These are phyloP conservation scores for Temnothorax ravouxi DNA, from an alignment of 2,888 invertebrate genomes.

Conservation along the genomic window DNA sequence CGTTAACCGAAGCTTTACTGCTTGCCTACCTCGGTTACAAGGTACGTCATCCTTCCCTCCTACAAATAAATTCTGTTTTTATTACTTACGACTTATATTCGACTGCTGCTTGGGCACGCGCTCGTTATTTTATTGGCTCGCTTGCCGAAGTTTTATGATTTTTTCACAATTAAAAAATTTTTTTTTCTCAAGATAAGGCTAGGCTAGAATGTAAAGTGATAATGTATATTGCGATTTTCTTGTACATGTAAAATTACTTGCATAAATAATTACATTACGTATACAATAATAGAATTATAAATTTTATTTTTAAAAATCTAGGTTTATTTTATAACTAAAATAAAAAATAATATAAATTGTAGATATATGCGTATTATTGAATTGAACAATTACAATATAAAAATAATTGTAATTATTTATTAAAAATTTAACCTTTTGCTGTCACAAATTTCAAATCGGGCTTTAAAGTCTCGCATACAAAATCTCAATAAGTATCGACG, in stretches of 20 bases:
- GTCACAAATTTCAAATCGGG: no score
- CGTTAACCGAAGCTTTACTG: conserved; percentile 96
- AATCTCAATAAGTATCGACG: no score
- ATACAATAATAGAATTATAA: no score
- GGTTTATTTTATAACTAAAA: no score
- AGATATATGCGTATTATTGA: no score
- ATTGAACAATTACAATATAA: no score
- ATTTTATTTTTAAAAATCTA: no score
- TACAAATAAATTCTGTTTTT: not conserved
- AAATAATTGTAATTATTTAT: no score
- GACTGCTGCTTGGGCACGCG: not conserved
- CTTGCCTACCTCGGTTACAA: conserved; percentile 99
- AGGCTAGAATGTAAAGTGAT: not conserved
- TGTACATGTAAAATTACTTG: not conserved
- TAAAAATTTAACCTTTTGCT: no score
- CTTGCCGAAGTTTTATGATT: not conserved
- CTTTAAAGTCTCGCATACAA: no score
- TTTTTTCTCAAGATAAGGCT: not conserved
- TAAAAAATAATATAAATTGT: no score
- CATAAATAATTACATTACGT: not conserved
- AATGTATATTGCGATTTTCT: not conserved
- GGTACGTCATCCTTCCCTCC: conserved; percentile 87
- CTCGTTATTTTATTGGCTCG: conserved; percentile 23
- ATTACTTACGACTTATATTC: not conserved
- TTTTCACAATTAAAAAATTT: not conserved